Percentiles rank a stretch among this genome's conserved stretches.
Evolutionary conservation across 2,888 invertebrate genomes (phyloP).

Genomic region (Octodonta nipae): DNA sequence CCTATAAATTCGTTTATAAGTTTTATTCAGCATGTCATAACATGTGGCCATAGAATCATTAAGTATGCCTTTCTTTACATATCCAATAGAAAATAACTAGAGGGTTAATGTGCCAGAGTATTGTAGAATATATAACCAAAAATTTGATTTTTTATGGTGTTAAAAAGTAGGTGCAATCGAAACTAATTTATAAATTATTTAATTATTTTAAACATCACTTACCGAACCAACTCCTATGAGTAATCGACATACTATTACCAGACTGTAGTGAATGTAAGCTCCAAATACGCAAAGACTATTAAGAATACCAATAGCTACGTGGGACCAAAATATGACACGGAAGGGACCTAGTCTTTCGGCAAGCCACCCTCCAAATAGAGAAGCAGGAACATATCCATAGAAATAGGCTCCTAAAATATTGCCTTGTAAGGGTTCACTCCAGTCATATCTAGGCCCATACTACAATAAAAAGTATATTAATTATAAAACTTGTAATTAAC

Average conservation of each 20-base stretch:
- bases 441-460: slow-evolving; percentile 21
- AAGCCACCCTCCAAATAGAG: slow-evolving; percentile 21
- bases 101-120: too few relatives aligned
- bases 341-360: slow-evolving; percentile 22
- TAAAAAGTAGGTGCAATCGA: too few relatives aligned
- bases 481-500: too few relatives aligned
- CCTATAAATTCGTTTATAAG: too few relatives aligned
- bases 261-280: slow-evolving; percentile 40
- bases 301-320: slow-evolving; percentile 15
- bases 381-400: slow-evolving; percentile 21
- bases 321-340: slow-evolving; percentile 20
- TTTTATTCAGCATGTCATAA: too few relatives aligned
- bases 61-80: too few relatives aligned
- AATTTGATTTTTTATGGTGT: too few relatives aligned
- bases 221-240: slow-evolving; percentile 47
- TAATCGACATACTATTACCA: slow-evolving; percentile 42
- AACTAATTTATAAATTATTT: too few relatives aligned
- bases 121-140: too few relatives aligned
- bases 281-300: slow-evolving; percentile 40
- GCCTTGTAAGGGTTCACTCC: slow-evolving; percentile 21
- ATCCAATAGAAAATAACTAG: too few relatives aligned
- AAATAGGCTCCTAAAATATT: slow-evolving; percentile 22
- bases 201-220: too few relatives aligned
- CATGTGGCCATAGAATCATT: too few relatives aligned
- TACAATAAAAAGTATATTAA: slow-evolving; percentile 15